These are phyloP conservation scores for Anastatus disparis DNA, from an alignment of 1,140 invertebrate genomes.

Conservation along the genomic window DNA sequence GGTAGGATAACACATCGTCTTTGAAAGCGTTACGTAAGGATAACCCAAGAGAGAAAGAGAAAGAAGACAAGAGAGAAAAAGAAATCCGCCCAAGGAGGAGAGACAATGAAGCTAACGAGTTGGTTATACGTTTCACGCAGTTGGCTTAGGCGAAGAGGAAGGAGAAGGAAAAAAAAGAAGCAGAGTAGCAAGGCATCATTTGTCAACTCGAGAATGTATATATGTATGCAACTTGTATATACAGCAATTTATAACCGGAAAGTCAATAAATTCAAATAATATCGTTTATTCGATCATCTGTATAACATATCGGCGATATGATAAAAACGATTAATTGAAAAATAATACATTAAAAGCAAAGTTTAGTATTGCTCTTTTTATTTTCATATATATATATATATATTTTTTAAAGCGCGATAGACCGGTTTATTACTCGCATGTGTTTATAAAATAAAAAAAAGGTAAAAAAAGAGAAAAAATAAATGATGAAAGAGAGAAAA, in stretches of 20 bases:
- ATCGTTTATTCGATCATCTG: not conserved
- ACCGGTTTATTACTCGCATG: not conserved
- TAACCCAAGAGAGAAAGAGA: not conserved
- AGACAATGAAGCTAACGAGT: no score
- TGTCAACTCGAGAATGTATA: not conserved
- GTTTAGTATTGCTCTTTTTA: not conserved
- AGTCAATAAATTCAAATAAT: slow-evolving; percentile 19
- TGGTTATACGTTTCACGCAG: no score
- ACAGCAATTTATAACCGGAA: not conserved
- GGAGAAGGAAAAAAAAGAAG: not conserved
- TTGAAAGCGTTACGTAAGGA: no score
- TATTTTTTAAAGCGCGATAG: slow-evolving; percentile 28
- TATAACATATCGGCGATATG: not conserved
- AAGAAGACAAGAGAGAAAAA: not conserved
- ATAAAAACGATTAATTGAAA: not conserved
- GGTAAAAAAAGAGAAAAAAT: not conserved
- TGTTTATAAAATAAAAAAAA: not conserved
- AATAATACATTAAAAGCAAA: slow-evolving; percentile 6
- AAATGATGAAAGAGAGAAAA: not conserved
- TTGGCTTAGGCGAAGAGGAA: not conserved
- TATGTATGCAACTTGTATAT: not conserved
- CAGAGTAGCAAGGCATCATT: not conserved
- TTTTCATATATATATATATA: no score
- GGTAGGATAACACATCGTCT: no score
- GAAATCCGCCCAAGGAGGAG: no score